Conservation (phyloP, 2,888 invertebrate genomes). For the Epinotia demarniana region DNA sequence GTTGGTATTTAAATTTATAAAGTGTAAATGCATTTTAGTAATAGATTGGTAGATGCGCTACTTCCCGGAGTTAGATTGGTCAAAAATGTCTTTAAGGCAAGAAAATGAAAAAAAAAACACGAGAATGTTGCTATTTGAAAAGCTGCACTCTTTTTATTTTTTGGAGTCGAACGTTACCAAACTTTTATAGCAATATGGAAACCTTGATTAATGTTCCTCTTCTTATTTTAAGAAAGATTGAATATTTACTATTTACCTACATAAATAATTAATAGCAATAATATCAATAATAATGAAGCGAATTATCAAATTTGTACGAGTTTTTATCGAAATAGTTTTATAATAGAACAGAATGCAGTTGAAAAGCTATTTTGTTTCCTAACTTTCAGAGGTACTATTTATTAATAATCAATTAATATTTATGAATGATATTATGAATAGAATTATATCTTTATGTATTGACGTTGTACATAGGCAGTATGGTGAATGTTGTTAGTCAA, state of each 20-base stretch:
- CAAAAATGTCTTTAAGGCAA: constrained; percentile 62
- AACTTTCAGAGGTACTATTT: constrained; percentile 86
- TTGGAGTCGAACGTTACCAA: constrained; percentile 80
- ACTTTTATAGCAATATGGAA: constrained; percentile 78
- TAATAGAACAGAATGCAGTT: constrained; percentile 81
- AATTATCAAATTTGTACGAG: constrained; percentile 83
- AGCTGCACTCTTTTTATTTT: constrained; percentile 82
- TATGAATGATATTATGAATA: constrained; percentile 81
- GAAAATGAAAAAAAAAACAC: constrained; percentile 64
- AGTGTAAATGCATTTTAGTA: constrained; percentile 74
- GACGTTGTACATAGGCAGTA: constrained; percentile 77
- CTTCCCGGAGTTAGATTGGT: constrained; percentile 75
- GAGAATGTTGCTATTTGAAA: constrained; percentile 82
- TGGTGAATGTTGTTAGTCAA: constrained; percentile 72
- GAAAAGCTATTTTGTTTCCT: constrained; percentile 83
- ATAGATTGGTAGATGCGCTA: constrained; percentile 84
- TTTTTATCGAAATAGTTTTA: constrained; percentile 84
- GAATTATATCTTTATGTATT: constrained; percentile 87
- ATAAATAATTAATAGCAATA: constrained; percentile 81
- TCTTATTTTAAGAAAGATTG: constrained; percentile 84
- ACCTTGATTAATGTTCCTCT: constrained; percentile 85
- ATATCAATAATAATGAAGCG: constrained; percentile 76
- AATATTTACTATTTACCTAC: constrained; percentile 85
- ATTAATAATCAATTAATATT: constrained; percentile 71
- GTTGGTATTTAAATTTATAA: constrained; percentile 46